These are phyloP conservation scores for Patella depressa DNA, from an alignment of 2,888 invertebrate species.

Conservation along the genomic window DNA sequence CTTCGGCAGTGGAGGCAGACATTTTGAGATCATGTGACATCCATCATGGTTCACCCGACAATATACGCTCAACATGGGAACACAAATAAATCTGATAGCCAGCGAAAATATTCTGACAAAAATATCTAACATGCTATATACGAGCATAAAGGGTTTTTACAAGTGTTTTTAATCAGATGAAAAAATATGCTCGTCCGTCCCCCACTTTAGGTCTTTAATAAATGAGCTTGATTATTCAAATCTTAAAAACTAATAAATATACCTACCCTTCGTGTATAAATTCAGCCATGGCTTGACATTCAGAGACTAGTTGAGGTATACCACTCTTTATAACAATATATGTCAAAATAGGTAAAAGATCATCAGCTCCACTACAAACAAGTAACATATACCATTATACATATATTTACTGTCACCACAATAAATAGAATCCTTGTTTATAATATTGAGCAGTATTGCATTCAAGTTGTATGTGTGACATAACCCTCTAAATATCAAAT, in stretches of 20 bases:
- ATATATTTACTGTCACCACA: not conserved
- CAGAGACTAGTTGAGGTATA: conserved; percentile 62
- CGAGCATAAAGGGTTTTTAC: not conserved
- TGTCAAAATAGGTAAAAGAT: conserved; percentile 64
- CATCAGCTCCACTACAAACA: conserved; percentile 66
- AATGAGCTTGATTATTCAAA: not conserved
- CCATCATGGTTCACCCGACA: no score
- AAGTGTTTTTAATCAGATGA: no score
- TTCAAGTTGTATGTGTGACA: no score
- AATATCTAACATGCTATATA: not conserved
- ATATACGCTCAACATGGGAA: no score
- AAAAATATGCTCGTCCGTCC: no score
- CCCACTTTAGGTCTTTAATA: no score
- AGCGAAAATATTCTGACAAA: not conserved
- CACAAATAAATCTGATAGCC: no score
- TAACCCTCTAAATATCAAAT: no score
- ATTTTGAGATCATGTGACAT: no score
- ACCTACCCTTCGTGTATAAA: conserved; percentile 68
- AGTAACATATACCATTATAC: not conserved
- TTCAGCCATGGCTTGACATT: conserved; percentile 65
- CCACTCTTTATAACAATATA: conserved; percentile 56
- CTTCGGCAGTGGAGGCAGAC: no score
- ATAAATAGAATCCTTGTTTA: no score
- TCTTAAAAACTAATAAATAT: not conserved
- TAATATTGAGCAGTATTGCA: no score